Base-by-base conservation (phyloP, 2,113 vertebrate species). In the Ahaetulla prasina region DNA sequence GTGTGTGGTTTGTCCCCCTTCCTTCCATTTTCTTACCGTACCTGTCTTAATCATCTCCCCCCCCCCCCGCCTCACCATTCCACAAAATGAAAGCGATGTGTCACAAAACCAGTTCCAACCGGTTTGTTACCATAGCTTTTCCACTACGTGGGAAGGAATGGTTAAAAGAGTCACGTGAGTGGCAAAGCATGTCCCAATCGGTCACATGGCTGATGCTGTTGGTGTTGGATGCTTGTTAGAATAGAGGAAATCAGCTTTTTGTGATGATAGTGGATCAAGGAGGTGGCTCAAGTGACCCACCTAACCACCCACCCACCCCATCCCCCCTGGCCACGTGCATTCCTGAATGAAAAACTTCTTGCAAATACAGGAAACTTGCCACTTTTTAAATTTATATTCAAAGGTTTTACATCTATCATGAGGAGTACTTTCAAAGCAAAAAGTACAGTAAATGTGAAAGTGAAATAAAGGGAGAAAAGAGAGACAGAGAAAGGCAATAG, bases 91-190 rank as follows among this genome's bases (percentile, higher is more conserved):
- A 98, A 98, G 97, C 98, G 97, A 96, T 96, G 95, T 98, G 98
- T 98, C 98, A 98, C 96, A 97, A 97, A 74, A 98, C 98, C 97
- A 97, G 98, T 98, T 98, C 96, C 96, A 98, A 97, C 98, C 96
- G 97, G 98, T 97, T 94, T 98, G 53, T 99, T 99, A 97, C 98
- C 97, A 98, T 99, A 98, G 98, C 98, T 99, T 98, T 98, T 95
- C 2, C 35, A 27, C 60, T 1, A 96, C 95, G 90, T 95, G 97
- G 97, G 97, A 97, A 96, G 97, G 97, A 98, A 98, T 97, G 94
- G 97, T 97, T 97, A 96, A 97, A 90, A 96, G 96, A 94, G 97
- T 98, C 98, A 98, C 96, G 96, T 98, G 98, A 98, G 96, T 93
- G 94, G 43, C 39, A 97, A 97, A 97, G 98, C 98, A 98, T 98